Conservation (phyloP, 2,888 invertebrate species). For the Drosophila hamatofila region DNA sequence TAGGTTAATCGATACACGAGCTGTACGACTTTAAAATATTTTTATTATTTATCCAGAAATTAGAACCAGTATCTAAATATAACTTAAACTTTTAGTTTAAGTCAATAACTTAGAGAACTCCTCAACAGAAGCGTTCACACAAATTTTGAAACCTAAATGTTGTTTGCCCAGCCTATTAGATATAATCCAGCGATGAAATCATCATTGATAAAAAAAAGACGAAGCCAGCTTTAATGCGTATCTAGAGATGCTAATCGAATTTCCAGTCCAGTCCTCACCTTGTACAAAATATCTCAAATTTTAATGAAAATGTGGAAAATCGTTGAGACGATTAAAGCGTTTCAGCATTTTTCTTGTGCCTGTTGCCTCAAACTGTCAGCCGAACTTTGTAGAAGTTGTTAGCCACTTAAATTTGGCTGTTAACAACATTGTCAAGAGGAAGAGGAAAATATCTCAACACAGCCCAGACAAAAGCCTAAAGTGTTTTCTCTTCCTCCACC, state of each 20-base stretch:
- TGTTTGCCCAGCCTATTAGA: slow-evolving; percentile 37
- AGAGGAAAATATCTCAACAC: slow-evolving; percentile 37
- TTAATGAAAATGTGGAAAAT: slow-evolving; percentile 42
- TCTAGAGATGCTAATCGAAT: slow-evolving; percentile 47
- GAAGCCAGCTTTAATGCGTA: background rate
- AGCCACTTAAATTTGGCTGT: slow-evolving; percentile 76
- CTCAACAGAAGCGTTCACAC: background rate
- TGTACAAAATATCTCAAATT: slow-evolving; percentile 1
- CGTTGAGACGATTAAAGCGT: slow-evolving; percentile 57
- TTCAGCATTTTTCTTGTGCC: slow-evolving; percentile 26
- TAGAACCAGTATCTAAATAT: too few species aligned
- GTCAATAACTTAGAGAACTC: background rate
- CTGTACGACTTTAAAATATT: background rate
- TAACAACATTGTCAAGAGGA: slow-evolving; percentile 64
- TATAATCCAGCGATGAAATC: slow-evolving; percentile 4
- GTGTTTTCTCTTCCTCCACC: slow-evolving; percentile 21
- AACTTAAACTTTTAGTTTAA: background rate
- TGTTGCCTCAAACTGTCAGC: slow-evolving; percentile 59
- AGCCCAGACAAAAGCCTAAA: slow-evolving; percentile 34
- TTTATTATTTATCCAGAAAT: background rate
- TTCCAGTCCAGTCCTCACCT: slow-evolving; percentile 5
- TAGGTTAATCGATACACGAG: background rate
- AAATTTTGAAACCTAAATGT: slow-evolving; percentile 20
- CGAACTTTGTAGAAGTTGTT: slow-evolving; percentile 73
- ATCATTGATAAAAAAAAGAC: slow-evolving; percentile 6